Evolutionary conservation across 2,797 vertebrate genomes (phyloP).

Genomic region (Mormyrops attenuatus): DNA sequence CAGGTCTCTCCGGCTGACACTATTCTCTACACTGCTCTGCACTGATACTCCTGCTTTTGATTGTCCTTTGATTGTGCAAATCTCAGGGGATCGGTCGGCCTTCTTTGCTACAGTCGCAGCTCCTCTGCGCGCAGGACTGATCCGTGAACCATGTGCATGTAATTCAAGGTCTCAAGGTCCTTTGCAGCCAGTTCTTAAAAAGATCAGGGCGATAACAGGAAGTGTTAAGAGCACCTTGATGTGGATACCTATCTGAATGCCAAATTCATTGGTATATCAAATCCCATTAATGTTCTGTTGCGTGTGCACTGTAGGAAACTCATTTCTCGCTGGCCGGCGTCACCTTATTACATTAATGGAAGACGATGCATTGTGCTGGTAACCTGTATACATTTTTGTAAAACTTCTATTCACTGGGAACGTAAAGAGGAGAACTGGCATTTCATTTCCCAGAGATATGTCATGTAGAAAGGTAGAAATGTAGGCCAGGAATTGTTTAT

Average conservation of each 20-base stretch:
- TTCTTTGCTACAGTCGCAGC: not conserved
- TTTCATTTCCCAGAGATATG: conserved; percentile 4
- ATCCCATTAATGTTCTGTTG: not conserved
- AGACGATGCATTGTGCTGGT: not conserved
- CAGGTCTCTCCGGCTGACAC: not conserved
- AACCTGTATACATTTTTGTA: not conserved
- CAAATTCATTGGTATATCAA: not conserved
- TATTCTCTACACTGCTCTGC: not conserved
- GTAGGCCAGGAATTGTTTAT: conserved; percentile 6
- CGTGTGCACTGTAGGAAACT: not conserved
- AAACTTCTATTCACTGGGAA: not conserved
- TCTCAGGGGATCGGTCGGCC: not conserved
- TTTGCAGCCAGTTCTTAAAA: not conserved
- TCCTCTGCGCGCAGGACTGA: not conserved
- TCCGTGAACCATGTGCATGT: not conserved
- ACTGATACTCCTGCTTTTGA: not conserved
- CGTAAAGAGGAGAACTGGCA: not conserved
- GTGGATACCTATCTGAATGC: not conserved
- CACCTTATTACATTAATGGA: not conserved
- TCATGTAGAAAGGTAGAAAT: not conserved
- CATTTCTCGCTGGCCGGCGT: not conserved
- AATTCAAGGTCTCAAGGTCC: not conserved
- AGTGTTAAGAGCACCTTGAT: not conserved
- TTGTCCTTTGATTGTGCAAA: not conserved
- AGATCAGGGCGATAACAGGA: not conserved